A percentile compares a stretch with the other conserved stretches of the same genome.
phyloP scores from a whole-genome alignment of 2,888 invertebrate genomes.

The Hydroisotoma schaefferi region DNA sequence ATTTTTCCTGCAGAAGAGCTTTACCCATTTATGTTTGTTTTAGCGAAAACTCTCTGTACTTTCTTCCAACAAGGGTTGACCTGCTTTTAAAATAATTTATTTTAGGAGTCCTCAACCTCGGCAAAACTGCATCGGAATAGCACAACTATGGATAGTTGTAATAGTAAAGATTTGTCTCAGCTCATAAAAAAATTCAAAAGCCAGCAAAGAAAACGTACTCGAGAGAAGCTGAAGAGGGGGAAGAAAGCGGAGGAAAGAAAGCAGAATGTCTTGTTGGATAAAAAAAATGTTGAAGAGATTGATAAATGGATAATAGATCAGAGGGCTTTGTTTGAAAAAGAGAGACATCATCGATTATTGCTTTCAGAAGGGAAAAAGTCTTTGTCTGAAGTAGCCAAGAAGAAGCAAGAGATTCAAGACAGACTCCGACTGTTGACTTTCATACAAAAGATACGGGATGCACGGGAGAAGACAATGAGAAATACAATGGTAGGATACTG shows the following conservation, averaged over 20 bases:
- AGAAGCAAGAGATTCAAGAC: background rate
- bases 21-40: no score
- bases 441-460: conserved; percentile 1
- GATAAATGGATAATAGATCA: conserved; percentile 8
- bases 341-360: background rate
- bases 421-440: background rate
- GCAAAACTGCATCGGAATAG: no score
- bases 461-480: background rate
- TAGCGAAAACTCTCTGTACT: no score
- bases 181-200: background rate
- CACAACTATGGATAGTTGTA: no score
- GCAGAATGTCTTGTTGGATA: background rate
- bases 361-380: background rate
- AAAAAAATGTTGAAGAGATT: background rate
- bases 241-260: background rate
- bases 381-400: background rate
- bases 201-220: background rate
- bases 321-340: background rate
- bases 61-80: no score
- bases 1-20: no score
- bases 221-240: conserved; percentile 3
- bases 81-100: no score
- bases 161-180: no score
- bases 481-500: no score
- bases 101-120: no score